Evolutionary conservation across 2,888 invertebrate species (phyloP), one percentile per base, ranked within the genome.

Genomic region (Cheilosia pagana): DNA sequence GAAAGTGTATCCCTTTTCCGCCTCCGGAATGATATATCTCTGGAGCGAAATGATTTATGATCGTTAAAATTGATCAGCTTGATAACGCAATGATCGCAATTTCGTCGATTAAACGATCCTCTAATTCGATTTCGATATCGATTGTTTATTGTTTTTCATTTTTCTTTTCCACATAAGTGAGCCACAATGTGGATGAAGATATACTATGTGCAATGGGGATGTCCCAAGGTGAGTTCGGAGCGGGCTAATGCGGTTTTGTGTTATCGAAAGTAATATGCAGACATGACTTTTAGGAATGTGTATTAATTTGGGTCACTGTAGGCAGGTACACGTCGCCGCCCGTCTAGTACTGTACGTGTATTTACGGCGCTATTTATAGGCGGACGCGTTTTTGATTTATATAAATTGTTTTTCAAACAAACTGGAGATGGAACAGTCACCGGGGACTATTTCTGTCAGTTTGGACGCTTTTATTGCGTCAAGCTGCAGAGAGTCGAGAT

Each of bases 11-110:
- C n/a, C 12, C 5, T 1, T 1, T 21, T 50, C 0, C 50, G 3
- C 14, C 10, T 6, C 12, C 19, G 7, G 28, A 39, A 45, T 53
- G 28, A 25, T 55, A 19, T 12, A 19, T 39, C n/a, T 52, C 21
- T 6, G 52, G 10, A 21, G 28, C 6, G 25, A n/a, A 25, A 21
- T 12, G 28, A 7, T 72, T 45, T n/a, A 74, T 25, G 23, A 35
- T 59, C 39, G 43, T 67, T 50, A 59, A 67, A 67, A 25, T 23
- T 41, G 50, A 76, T 76, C 65, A 35, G 16, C 53, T 53, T 23
- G 45, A 74, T 63, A 62, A 43, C n/a, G 74, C n/a, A 45, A 28
- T 60, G 50, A 53, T 72, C 43, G 67, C 41, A n/a, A 52, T 63
- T 53, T 50, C 14, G 10, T 50, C 14, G 10, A 57, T 59, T 43